phyloP scores from a whole-genome alignment of 2,888 invertebrate genomes.

The Oscheius myriophilus region DNA sequence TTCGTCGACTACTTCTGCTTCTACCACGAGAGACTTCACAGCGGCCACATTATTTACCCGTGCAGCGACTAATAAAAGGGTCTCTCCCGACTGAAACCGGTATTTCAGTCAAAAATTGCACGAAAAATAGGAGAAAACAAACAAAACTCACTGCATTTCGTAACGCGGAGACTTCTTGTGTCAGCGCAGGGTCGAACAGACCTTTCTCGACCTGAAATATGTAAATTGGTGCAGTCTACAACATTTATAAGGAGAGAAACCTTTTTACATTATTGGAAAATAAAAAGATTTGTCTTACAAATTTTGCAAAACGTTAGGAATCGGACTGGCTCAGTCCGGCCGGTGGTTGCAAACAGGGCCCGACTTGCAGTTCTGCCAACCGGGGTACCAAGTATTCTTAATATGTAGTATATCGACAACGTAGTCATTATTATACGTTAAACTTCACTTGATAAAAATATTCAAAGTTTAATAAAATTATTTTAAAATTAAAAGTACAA shows the following conservation, averaged over 20 bases:
- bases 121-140: slow-evolving; percentile 8
- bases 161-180: slow-evolving; percentile 34
- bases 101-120: background rate
- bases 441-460: no score
- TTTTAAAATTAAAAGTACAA: no score
- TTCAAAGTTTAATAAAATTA: no score
- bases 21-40: slow-evolving; percentile 77
- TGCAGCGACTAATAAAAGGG: slow-evolving; percentile 64
- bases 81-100: slow-evolving; percentile 64
- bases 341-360: no score
- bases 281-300: no score
- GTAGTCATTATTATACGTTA: no score
- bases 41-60: slow-evolving; percentile 81
- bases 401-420: no score
- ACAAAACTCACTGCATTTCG: slow-evolving; percentile 43
- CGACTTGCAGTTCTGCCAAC: no score
- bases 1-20: slow-evolving; percentile 63
- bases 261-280: no score
- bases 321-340: no score
- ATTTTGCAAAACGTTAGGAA: no score
- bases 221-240: background rate
- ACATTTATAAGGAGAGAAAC: background rate
- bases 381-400: no score
- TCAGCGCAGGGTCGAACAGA: slow-evolving; percentile 31
- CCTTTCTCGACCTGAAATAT: slow-evolving; percentile 48